phyloP scores from a whole-genome alignment of 2,113 vertebrate genomes.

The Guaruba guarouba region DNA sequence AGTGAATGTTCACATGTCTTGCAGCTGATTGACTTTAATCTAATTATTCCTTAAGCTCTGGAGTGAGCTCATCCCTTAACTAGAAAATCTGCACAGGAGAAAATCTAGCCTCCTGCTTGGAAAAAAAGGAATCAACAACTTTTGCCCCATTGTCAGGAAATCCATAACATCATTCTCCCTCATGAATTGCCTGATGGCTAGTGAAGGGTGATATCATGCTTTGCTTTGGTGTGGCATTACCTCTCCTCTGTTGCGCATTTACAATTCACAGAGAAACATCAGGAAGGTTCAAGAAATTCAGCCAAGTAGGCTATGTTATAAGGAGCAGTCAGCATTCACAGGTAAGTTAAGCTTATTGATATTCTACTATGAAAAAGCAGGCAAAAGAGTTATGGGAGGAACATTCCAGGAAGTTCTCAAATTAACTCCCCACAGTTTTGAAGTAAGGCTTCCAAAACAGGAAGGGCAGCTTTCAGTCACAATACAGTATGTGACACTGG shows the following conservation, averaged over 20 bases:
- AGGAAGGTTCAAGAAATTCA: neutral
- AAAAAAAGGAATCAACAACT: neutral
- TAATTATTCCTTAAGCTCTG: slow-evolving; percentile 30
- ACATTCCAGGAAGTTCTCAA: neutral
- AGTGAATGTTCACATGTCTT: neutral
- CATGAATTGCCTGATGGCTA: neutral
- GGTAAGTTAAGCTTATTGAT: neutral
- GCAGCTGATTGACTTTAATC: slow-evolving; percentile 6
- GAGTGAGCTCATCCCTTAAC: neutral
- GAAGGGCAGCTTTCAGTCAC: neutral
- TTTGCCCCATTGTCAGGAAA: neutral
- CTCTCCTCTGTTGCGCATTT: neutral
- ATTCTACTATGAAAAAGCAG: neutral
- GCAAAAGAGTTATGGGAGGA: neutral
- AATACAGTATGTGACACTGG: neutral
- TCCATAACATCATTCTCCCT: neutral
- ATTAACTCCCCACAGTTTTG: neutral
- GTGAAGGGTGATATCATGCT: neutral
- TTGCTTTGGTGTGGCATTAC: neutral
- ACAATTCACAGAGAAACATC: neutral
- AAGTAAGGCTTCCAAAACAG: neutral
- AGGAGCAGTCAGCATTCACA: neutral
- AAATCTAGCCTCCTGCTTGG: neutral
- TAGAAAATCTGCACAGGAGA: neutral
- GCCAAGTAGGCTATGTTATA: neutral